phyloP scores from a whole-genome alignment of 92 coral and sea anemone genomes.

The Epizoanthus fatuus region DNA sequence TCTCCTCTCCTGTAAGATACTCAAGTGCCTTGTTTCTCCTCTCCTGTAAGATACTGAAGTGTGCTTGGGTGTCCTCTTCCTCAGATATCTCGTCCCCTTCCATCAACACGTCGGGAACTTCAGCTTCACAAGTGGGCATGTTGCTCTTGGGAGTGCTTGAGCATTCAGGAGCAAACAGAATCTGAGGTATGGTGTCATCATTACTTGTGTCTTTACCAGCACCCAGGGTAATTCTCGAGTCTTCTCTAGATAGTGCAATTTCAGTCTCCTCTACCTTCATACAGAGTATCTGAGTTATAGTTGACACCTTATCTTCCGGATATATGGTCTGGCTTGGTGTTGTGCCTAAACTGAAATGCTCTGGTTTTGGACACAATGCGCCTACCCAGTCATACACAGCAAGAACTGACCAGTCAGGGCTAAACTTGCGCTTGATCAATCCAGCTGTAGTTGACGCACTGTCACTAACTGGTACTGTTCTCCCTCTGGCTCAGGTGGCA shows the following conservation, averaged over 20 bases:
- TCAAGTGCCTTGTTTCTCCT: conserved; percentile 9
- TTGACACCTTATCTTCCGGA: conserved; percentile 30
- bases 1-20: conserved; percentile 5
- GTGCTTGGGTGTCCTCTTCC: background rate
- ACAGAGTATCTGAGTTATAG: background rate
- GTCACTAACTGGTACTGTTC: conserved; percentile 7
- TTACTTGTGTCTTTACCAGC: conserved; percentile 10
- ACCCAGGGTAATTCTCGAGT: conserved; percentile 31
- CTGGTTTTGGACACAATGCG: conserved; percentile 38
- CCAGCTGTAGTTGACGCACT: conserved; percentile 11
- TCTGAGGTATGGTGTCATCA: conserved; percentile 25
- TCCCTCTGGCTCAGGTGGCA: conserved; percentile 14
- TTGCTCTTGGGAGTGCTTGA: conserved; percentile 21
- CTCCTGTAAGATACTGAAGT: conserved; percentile 8
- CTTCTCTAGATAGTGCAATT: conserved; percentile 11
- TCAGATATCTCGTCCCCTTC: conserved; percentile 22
- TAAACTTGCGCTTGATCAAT: conserved; percentile 41
- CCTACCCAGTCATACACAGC: conserved; percentile 60
- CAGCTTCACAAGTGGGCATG: background rate
- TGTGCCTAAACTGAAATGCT: conserved; percentile 32
- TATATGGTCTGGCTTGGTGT: conserved; percentile 12
- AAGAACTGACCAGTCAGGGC: conserved; percentile 24
- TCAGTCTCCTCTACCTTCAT: conserved; percentile 18
- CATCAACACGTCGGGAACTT: conserved; percentile 22
- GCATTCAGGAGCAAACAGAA: conserved; percentile 9